These are phyloP conservation scores for Netelia virgata DNA, from an alignment of 2,888 invertebrate genomes.

Conservation along the genomic window DNA sequence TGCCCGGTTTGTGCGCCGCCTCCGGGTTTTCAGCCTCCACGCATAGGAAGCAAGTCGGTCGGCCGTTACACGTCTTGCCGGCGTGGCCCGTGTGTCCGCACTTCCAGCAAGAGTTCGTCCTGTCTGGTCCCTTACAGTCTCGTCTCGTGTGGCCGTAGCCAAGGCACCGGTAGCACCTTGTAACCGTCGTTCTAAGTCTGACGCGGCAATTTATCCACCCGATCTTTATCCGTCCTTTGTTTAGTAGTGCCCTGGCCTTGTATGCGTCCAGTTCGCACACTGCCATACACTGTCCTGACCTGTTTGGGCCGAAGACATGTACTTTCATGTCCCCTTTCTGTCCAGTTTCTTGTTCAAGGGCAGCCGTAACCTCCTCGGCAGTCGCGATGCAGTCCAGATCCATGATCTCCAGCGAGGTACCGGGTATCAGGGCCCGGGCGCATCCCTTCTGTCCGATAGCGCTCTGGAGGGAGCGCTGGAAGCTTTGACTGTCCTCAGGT, in stretches of 20 bases:
- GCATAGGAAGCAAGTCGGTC: too few relatives aligned
- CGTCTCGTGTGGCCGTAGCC: conserved; percentile 11
- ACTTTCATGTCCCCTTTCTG: background rate
- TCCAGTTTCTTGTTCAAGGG: too few relatives aligned
- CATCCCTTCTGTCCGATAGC: background rate
- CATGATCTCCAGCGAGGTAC: background rate
- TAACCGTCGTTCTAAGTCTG: conserved; percentile 23
- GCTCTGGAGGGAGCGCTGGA: background rate
- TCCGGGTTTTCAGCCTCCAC: too few relatives aligned
- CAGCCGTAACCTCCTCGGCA: background rate
- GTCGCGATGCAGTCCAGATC: background rate
- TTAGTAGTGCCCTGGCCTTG: conserved; percentile 29
- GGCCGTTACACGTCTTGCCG: background rate
- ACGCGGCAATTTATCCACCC: conserved; percentile 46
- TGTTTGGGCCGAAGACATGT: conserved; percentile 42
- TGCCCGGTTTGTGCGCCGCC: too few relatives aligned
- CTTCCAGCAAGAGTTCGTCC: too few relatives aligned
- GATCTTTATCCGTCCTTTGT: conserved; percentile 29
- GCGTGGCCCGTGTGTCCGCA: too few relatives aligned
- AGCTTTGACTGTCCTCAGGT: background rate
- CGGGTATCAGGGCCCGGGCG: background rate
- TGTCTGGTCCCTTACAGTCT: too few relatives aligned
- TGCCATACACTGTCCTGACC: conserved; percentile 36
- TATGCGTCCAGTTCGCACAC: conserved; percentile 49
- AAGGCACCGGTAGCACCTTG: conserved; percentile 26